phyloP scores from a whole-genome alignment of 1,140 invertebrate species.

The Metopolophium dirhodum region DNA sequence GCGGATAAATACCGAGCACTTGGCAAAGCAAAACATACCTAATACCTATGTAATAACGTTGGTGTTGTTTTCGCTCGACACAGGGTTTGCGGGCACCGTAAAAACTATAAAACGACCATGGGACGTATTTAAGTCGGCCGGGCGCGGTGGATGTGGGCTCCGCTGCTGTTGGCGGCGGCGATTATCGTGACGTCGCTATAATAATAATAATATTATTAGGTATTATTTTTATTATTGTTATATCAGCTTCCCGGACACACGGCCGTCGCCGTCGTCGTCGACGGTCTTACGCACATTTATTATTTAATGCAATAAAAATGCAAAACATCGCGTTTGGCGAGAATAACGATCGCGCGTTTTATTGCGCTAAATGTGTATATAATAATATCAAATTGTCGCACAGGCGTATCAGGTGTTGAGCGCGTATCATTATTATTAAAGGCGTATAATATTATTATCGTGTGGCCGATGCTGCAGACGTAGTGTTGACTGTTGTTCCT shows the following conservation, averaged over 20 bases:
- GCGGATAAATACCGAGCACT: no score
- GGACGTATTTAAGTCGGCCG: no score
- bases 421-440: not conserved
- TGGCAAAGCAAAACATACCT: not conserved
- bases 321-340: not conserved
- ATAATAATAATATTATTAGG: not conserved
- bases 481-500: not conserved
- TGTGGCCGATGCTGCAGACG: no score
- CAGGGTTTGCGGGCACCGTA: not conserved
- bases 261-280: not conserved
- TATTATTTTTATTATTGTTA: not conserved
- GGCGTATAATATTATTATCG: not conserved
- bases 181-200: not conserved
- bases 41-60: not conserved
- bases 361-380: not conserved
- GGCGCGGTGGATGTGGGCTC: not conserved
- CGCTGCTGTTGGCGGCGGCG: no score
- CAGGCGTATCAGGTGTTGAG: not conserved
- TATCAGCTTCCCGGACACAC: not conserved
- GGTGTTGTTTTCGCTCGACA: not conserved
- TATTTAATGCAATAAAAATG: slow-evolving; percentile 14
- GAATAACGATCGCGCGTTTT: not conserved
- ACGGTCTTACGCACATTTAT: not conserved
- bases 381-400: not conserved
- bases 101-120: not conserved